A percentile compares a stretch with the other conserved stretches of the same genome.
These are phyloP conservation scores for Spialia ferax DNA, from an alignment of 2,888 invertebrate genomes.

Conservation along the genomic window DNA sequence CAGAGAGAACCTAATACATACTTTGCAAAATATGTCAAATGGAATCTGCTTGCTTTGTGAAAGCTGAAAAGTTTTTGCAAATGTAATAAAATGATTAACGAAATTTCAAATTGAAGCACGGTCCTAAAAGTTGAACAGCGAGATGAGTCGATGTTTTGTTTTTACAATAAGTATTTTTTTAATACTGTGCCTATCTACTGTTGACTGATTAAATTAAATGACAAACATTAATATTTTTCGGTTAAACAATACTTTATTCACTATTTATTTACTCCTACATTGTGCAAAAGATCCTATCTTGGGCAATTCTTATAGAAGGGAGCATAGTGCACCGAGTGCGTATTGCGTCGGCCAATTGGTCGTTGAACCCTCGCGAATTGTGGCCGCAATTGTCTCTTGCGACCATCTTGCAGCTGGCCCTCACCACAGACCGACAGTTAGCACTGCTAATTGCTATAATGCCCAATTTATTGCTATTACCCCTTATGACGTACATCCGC, in stretches of 20 bases:
- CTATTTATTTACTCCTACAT: too few species aligned
- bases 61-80: conserved; percentile 26
- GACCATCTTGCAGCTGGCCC: conserved; percentile 67
- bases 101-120: conserved; percentile 32
- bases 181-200: too few species aligned
- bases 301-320: conserved; percentile 28
- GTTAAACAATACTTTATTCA: neutral
- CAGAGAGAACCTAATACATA: conserved; percentile 7
- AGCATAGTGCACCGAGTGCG: conserved; percentile 34
- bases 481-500: conserved; percentile 55
- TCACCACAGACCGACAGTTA: conserved; percentile 61
- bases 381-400: conserved; percentile 69
- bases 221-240: neutral
- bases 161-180: conserved; percentile 6
- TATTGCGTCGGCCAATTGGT: conserved; percentile 54
- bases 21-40: conserved; percentile 11
- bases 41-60: conserved; percentile 18
- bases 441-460: conserved; percentile 68
- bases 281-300: conserved; percentile 14
- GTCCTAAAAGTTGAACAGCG: conserved; percentile 31
- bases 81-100: conserved; percentile 31
- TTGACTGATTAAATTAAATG: too few species aligned
- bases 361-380: conserved; percentile 75
- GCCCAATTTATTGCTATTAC: conserved; percentile 66
- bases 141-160: conserved; percentile 15